Evolutionary conservation across 2,888 invertebrate species (phyloP).

Genomic region (Sepioteuthis lessoniana): DNA sequence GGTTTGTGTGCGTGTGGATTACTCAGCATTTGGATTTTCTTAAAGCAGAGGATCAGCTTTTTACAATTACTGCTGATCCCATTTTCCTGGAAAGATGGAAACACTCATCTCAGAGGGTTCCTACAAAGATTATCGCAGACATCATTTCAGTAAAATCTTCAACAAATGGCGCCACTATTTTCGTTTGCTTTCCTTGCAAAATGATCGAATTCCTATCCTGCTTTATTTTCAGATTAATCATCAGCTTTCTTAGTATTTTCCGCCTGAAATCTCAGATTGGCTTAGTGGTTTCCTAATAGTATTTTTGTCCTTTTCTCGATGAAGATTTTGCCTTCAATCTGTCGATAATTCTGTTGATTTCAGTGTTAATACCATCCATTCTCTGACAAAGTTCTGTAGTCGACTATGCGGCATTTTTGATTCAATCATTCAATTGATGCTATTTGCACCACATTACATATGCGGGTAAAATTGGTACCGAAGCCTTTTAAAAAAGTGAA

Average conservation of each 20-base stretch:
- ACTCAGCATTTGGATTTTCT: background rate
- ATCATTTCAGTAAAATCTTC: background rate
- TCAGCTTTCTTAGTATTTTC: background rate
- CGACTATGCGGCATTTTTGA: background rate
- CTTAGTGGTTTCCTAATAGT: background rate
- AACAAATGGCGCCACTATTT: background rate
- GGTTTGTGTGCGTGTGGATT: background rate
- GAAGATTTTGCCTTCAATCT: background rate
- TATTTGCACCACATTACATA: background rate
- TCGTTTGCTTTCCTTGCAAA: background rate
- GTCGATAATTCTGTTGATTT: background rate
- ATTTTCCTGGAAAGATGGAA: background rate
- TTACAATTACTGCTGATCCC: background rate
- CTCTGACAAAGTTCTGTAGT: background rate
- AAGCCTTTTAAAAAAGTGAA: no score
- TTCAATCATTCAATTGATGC: background rate
- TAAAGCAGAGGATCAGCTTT: background rate
- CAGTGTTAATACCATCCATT: background rate
- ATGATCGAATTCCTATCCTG: background rate
- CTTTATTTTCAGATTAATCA: background rate
- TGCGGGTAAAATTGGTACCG: no score
- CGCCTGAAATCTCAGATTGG: background rate
- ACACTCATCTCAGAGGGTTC: no score
- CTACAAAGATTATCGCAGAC: background rate
- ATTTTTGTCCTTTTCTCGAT: background rate